Evolutionary conservation across 2,113 vertebrate genomes (phyloP), one percentile per base, ranked within the genome.

Genomic region (Callochromis pleurospilus): DNA sequence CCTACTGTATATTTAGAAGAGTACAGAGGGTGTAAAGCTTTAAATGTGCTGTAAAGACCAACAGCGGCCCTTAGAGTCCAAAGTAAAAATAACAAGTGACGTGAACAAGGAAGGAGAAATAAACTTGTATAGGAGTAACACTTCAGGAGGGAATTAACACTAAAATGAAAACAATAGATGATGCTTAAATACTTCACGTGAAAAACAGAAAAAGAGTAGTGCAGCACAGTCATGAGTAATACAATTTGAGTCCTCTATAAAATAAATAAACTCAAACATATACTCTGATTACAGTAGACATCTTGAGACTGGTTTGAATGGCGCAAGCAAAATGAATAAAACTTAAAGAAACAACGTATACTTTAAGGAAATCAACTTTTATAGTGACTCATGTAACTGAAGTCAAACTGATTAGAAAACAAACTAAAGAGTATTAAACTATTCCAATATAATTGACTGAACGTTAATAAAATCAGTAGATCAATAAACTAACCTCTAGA

Each of bases 1-100:
- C 45, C 17, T 7, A 24, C 65, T 42, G 2, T n/a, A 5, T 47
- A 90, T 62, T 60, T 9, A 51, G n/a, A 65, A 2, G 21, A 60
- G 40, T 4, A 38, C 9, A 33, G n/a, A 60, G 53, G 80, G 62
- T 15, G 85, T 79, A 33, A 73, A 0, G 14, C 21, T 6, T 70
- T 11, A 29, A 1, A 65, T 54, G 9, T 15, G 33, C 24, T 82
- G 6, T 17, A 6, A 88, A 90, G 89, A 81, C 45, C 84, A 91
- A 94, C 90, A 94, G 94, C 92, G 94, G 86, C 91, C 81, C 94
- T 86, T 40, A 81, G 58, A 92, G 94, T 89, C 17, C 26, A 8
- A 11, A 13, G 6, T 54, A 21, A 87, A 82, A 53, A 90, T 87
- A 55, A 80, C 87, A 87, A 36, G 58, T 0, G n/a, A 3, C n/a